Conservation (phyloP, 2,113 vertebrate species). For the Seriola rivoliana region DNA sequence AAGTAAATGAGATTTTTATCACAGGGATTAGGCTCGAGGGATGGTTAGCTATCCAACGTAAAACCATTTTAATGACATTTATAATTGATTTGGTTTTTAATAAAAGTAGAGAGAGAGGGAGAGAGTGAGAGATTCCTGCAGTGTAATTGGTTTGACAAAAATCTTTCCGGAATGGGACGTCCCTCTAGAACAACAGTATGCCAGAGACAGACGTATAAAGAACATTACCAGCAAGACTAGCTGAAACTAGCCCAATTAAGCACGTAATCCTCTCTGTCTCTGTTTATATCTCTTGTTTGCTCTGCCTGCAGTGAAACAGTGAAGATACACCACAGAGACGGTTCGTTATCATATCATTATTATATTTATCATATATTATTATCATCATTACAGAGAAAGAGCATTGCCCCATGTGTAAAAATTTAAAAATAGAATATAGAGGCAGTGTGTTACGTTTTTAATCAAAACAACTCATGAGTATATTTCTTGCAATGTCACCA, state of each 20-base stretch:
- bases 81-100: constrained; percentile 56
- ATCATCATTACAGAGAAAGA: too few species aligned
- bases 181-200: background rate
- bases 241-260: background rate
- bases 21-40: constrained; percentile 42
- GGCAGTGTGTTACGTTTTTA: background rate
- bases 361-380: too few species aligned
- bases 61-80: constrained; percentile 54
- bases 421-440: background rate
- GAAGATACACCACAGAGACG: background rate
- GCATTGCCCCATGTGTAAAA: background rate
- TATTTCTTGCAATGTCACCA: background rate
- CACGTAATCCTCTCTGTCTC: too few species aligned
- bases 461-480: background rate
- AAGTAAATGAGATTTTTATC: constrained; percentile 59
- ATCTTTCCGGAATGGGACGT: background rate
- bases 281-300: background rate
- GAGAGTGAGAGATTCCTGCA: background rate
- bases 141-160: constrained; percentile 37
- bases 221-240: background rate
- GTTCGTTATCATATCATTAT: background rate
- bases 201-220: background rate
- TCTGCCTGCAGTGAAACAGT: background rate
- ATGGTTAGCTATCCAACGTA: constrained; percentile 15
- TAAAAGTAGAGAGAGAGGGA: background rate